Evolutionary conservation across 2,113 vertebrate genomes (phyloP), one percentile per base, ranked within the genome.

Genomic region (Spermophilus dauricus): DNA sequence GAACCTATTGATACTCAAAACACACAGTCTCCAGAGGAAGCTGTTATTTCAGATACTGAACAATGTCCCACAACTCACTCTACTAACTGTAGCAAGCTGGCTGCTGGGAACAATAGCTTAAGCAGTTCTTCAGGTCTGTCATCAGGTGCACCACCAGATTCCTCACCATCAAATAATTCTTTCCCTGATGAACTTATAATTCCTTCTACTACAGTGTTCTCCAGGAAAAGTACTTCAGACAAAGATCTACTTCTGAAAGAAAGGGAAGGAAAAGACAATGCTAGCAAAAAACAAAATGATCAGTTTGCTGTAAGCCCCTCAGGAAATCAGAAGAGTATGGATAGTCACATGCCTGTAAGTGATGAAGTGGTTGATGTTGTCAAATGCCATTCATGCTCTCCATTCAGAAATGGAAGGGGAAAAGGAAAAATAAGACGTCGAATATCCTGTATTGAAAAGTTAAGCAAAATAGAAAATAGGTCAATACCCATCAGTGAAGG

Each of bases 391-490:
- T 97, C 96, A 94, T 91, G 82, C 75, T 97, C 95, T 96, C 97
- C 97, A 91, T 97, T 89, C 73, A 92, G 91, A 77, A 93, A 94
- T 24, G 97, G 95, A 95, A 98, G 97, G 81, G 98, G 92, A 82
- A 97, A 75, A 4, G 91, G 76, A 65, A 97, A 83, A 97, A 45
- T 94, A 83, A 97, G 90, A 45, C 95, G 8, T 65, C 69, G 11
- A 14, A 69, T 97, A 61, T 94, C 98, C 96, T 96, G 83, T 85
- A 58, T 81, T 32, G 96, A 98, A 98, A 96, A 97, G 10, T 69
- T 97, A 96, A 96, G 77, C 85, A 97, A 96, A 92, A 92, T 37
- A 37, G 97, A 97, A 51, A 85, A 32, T 51, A 85, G 51, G 0
- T 65, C 86, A 17, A 61, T 82, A 91, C 83, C 95, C 12, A 63